Evolutionary conservation across 1,140 invertebrate species (phyloP), one percentile per base, ranked within the genome.

Genomic region (Lycorma delicatula): DNA sequence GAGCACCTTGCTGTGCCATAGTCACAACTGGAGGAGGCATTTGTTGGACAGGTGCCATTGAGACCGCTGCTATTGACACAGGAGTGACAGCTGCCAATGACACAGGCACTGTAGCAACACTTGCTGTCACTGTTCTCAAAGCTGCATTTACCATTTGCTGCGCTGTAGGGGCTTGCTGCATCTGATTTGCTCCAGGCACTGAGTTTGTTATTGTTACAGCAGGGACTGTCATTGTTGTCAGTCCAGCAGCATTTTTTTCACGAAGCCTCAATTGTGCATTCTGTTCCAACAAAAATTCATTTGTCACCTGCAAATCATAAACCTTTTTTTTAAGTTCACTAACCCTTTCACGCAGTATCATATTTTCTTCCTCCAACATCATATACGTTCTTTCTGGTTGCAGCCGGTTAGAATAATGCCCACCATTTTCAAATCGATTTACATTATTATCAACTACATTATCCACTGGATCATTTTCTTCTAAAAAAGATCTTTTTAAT

Each of bases 281-380:
- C 72, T 91, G 87, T 63, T 88, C 85, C 47, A 90, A 67, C 0
- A 91, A 74, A 68, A 89, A 88, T 68, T 89, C 86, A 70, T 89
- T 90, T 2, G 87, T 86, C 5, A 86, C 85, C 31, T 61, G 23
- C 49, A 63, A 44, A 59, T 63, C 61, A 31, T 61, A 63, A 57
- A 81, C 79, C 67, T 82, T 80, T 63, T 84, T 85, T 68, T 86
- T 86, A 47, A 89, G 68, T 63, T 87, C 85, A 38, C 86, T 83
- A 51, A 89, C 79, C 69, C 84, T 83, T 60, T 84, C 80, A 61
- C 83, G 76, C 31, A 90, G 69, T 58, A 87, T 72, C 34, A 73
- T 74, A 71, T 88, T 89, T 68, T 89, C 86, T 62, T 88, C 85
- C 66, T 86, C 83, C n/a, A 88, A 67, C 46, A 80, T 75, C 58